Evolutionary conservation across 2,797 vertebrate species (phyloP), one percentile per base, ranked within the genome.

Genomic region (Takifugu rubripes): DNA sequence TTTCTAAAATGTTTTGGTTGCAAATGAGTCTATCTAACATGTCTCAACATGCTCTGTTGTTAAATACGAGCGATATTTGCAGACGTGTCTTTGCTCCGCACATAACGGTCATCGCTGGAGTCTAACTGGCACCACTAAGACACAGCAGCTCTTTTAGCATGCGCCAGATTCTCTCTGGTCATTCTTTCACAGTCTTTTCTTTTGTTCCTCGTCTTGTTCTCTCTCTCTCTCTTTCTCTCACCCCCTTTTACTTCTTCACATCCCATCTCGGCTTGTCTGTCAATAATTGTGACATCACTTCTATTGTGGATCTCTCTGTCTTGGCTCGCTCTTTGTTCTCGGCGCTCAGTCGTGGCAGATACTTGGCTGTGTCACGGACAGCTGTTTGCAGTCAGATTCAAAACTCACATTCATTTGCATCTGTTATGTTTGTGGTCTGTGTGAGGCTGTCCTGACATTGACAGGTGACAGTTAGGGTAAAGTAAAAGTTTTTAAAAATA

Each of bases 41-140:
- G 59, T 49, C 59, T 61, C 49, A 61, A 49, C 50, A 3, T 54
- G 66, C 15, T n/a, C 55, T 57, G 36, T 65, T 65, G 51, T 49
- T 54, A 75, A 66, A 76, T 68, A 76, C 68, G 66, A 60, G 59
- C 69, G 45, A 51, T 49, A 54, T 62, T 61, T 64, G 69, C 25
- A 2, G 61, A 56, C 62, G 74, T 87, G 86, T 85, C 71, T 71
- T 62, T 42, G 70, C 36, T 10, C 36, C 36, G 14, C 10, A 40
- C 36, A 40, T 11, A 40, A 14, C 86, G 73, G 85, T 85, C 49
- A n/a, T 88, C 88, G 83, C 84, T 49, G 14, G 71, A 70, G 82
- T 79, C 56, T 51, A 61, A 71, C 79, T 80, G 84, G 82, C 75
- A 80, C 79, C 44, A 48, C 83, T 77, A 79, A 75, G 76, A 77